phyloP scores from a whole-genome alignment of 2,797 vertebrate species.

The Scyliorhinus canicula region DNA sequence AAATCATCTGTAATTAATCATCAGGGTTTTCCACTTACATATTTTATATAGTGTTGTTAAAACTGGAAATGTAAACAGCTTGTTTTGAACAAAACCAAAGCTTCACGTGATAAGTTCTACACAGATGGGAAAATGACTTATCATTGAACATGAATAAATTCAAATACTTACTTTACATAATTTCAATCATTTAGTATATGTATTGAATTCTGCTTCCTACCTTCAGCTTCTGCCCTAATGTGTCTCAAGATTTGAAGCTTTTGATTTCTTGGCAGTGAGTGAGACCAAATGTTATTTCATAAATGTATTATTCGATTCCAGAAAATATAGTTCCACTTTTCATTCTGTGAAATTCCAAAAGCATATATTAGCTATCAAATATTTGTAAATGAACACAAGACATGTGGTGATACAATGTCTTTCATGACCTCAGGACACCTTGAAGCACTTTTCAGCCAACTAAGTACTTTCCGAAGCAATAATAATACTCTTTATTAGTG shows the following conservation, averaged over 20 bases:
- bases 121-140: neutral
- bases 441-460: neutral
- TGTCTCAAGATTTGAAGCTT: neutral
- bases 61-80: neutral
- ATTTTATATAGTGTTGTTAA: neutral
- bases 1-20: slow-evolving; percentile 10
- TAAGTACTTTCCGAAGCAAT: too few species aligned
- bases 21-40: neutral
- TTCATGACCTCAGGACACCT: neutral
- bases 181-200: neutral
- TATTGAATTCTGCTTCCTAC: neutral
- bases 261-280: neutral
- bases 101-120: neutral
- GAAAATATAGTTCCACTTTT: neutral
- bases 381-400: neutral
- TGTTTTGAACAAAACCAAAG: neutral
- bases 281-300: neutral
- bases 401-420: neutral
- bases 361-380: neutral
- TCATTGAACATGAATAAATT: neutral
- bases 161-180: neutral
- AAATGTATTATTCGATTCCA: neutral
- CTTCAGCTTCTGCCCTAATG: neutral
- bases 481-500: too few species aligned
- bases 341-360: neutral